phyloP scores from a whole-genome alignment of 1,140 invertebrate genomes.

The Lepidurus packardi region DNA sequence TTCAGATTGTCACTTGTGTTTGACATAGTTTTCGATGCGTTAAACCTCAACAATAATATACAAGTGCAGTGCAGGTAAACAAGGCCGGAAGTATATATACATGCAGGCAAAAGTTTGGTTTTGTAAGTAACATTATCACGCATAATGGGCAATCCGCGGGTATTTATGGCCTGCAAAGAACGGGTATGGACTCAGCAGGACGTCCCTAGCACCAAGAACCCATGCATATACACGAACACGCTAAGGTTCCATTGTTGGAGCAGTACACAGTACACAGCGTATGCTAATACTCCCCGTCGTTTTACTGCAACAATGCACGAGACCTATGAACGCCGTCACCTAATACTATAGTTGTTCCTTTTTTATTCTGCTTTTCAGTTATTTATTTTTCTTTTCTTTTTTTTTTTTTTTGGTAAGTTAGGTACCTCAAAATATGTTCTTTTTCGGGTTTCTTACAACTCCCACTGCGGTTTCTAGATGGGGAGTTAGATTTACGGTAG shows the following conservation, averaged over 20 bases:
- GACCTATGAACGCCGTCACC: conserved; percentile 17
- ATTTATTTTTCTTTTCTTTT: background rate
- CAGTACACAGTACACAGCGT: background rate
- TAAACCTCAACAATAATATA: no score
- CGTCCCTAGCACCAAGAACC: background rate
- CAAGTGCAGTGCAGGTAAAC: no score
- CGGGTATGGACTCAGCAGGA: conserved; percentile 3
- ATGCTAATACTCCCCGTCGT: background rate
- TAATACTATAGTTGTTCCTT: background rate
- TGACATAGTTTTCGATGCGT: no score
- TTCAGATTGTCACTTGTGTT: no score
- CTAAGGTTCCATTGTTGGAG: background rate
- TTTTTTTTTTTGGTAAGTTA: no score
- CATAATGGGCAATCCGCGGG: conserved; percentile 11
- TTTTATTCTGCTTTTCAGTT: background rate
- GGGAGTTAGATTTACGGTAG: conserved; percentile 19
- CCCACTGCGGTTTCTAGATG: background rate
- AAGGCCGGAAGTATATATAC: background rate
- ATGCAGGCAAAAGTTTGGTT: background rate
- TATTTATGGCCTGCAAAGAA: conserved; percentile 22
- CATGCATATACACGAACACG: background rate
- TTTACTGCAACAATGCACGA: conserved; percentile 17
- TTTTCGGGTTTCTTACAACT: background rate
- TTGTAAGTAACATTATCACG: background rate
- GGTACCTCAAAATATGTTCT: background rate